Percentiles rank a stretch among this genome's conserved stretches.
phyloP scores from a whole-genome alignment of 2,888 invertebrate genomes.

The Scaptomyza reducta region DNA sequence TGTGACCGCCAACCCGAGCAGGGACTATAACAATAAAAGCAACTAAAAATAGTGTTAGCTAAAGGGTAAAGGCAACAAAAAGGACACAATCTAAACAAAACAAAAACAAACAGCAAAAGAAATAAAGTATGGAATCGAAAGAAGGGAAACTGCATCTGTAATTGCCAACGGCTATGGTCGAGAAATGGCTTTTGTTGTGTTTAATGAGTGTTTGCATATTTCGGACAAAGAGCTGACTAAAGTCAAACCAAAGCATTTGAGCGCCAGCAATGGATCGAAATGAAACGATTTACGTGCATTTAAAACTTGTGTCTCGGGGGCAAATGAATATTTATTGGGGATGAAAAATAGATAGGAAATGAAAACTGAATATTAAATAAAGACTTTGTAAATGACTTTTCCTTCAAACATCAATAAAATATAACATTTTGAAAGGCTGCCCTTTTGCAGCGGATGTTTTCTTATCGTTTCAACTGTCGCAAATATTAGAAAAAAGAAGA shows the following conservation, averaged over 20 bases:
- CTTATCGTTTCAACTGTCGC: slow-evolving; percentile 18
- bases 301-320: slow-evolving; percentile 12
- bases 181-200: slow-evolving; percentile 39
- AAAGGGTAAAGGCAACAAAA: slow-evolving; percentile 4
- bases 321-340: slow-evolving; percentile 15
- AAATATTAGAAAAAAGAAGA: slow-evolving; percentile 13
- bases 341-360: not conserved
- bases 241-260: slow-evolving; percentile 36
- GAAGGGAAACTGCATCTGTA: slow-evolving; percentile 1
- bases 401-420: not conserved
- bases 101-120: not conserved
- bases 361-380: not conserved
- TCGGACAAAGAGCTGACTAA: slow-evolving; percentile 32
- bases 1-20: slow-evolving; percentile 33
- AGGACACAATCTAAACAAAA: slow-evolving; percentile 7
- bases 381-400: not conserved
- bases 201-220: slow-evolving; percentile 43
- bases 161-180: slow-evolving; percentile 22
- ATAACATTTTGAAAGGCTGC: not conserved
- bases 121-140: not conserved
- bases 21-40: slow-evolving; percentile 23
- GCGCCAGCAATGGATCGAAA: not conserved
- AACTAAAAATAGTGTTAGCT: slow-evolving; percentile 24
- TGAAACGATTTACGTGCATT: slow-evolving; percentile 27
- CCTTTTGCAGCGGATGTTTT: not conserved